Percentiles rank a stretch among this genome's conserved stretches.
Conservation (phyloP, 1,140 invertebrate species). For the Bombus sylvicola region DNA sequence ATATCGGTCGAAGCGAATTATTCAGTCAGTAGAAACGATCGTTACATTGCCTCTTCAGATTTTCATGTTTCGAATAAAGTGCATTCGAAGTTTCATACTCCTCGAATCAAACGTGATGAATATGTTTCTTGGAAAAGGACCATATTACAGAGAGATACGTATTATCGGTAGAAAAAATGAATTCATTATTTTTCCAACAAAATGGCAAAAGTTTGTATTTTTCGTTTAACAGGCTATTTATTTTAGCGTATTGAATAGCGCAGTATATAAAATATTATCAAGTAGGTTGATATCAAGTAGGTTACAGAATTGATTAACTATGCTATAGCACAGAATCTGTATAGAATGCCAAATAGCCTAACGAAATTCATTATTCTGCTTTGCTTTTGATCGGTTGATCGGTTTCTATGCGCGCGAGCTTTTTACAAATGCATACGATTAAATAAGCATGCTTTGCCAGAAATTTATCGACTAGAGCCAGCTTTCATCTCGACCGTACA, state of each 20-base stretch:
- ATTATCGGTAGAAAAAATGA: too few species aligned
- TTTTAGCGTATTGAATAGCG: too few species aligned
- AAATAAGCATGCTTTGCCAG: background rate
- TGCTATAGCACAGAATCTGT: too few species aligned
- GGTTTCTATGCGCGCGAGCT: background rate
- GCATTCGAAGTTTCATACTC: too few species aligned
- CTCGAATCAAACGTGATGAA: background rate
- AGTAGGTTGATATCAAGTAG: too few species aligned
- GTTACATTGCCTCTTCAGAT: background rate
- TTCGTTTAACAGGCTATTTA: background rate
- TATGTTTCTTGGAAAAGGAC: background rate
- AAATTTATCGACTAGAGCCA: background rate
- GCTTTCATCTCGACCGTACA: background rate
- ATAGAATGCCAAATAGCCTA: background rate
- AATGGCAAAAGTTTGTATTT: background rate
- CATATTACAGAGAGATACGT: background rate
- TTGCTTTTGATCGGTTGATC: background rate
- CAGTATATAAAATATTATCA: too few species aligned
- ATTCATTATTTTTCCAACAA: background rate
- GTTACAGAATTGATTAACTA: too few species aligned
- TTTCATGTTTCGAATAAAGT: conserved; percentile 2
- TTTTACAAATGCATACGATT: background rate
- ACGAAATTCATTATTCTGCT: conserved; percentile 24
- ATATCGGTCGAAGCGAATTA: background rate
- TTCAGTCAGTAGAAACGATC: conserved; percentile 2